Evolutionary conservation across 1,140 invertebrate genomes (phyloP).

Genomic region (Orius laevigatus): DNA sequence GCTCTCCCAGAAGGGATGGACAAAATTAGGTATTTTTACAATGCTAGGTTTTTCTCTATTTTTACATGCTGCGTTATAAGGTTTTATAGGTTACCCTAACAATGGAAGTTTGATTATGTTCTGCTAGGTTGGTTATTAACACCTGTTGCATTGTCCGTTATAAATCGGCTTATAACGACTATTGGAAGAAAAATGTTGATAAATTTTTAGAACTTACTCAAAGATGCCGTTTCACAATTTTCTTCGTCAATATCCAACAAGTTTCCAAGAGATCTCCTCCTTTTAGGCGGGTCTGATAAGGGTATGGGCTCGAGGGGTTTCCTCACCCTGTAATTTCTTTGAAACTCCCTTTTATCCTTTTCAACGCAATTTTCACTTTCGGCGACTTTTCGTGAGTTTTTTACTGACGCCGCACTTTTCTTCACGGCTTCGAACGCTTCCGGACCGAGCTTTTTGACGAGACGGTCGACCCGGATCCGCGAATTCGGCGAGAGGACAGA

Average conservation of each 20-base stretch:
- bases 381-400: too few species aligned
- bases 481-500: constrained; percentile 5
- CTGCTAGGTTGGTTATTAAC: background rate
- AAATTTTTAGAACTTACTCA: too few species aligned
- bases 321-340: constrained; percentile 8
- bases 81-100: too few species aligned
- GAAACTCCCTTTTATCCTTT: background rate
- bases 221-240: too few species aligned
- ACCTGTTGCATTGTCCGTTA: background rate
- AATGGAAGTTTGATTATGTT: too few species aligned
- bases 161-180: background rate
- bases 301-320: constrained; percentile 2
- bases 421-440: constrained; percentile 11
- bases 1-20: too few species aligned
- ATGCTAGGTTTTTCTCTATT: too few species aligned
- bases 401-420: background rate
- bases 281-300: background rate
- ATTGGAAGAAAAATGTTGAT: too few species aligned
- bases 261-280: constrained; percentile 4
- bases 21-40: too few species aligned
- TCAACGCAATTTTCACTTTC: too few species aligned
- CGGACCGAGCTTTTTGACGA: constrained; percentile 12
- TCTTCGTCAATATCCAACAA: constrained; percentile 5
- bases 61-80: too few species aligned
- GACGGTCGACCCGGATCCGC: constrained; percentile 4